A percentile compares a stretch with the other conserved stretches of the same genome.
Conservation (phyloP, 2,888 invertebrate genomes). For the Eupsilia transversa region DNA sequence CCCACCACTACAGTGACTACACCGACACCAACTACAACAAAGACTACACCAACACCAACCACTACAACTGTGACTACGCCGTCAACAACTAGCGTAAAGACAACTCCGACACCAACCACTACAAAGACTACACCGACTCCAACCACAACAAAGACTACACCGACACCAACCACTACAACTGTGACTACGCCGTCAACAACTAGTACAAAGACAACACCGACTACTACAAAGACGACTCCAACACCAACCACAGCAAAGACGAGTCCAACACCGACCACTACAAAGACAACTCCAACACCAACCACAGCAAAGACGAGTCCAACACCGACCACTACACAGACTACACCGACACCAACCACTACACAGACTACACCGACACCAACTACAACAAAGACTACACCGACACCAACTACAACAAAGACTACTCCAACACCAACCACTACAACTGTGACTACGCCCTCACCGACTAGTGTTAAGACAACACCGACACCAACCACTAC, state of each 20-base stretch:
- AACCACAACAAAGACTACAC: no score
- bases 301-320: not conserved
- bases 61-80: no score
- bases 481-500: no score
- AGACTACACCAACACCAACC: no score
- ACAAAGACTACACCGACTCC: no score
- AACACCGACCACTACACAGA: not conserved
- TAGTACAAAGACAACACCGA: not conserved
- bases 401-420: accelerated
- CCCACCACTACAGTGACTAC: no score
- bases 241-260: not conserved
- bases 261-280: not conserved
- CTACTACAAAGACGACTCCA: not conserved
- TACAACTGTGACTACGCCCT: no score
- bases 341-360: not conserved
- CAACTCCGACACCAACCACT: no score
- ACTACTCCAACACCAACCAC: not conserved
- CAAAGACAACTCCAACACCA: not conserved
- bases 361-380: not conserved
- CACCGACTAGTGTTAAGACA: no score
- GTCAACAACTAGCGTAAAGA: no score
- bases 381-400: not conserved
- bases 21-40: no score
- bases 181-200: not conserved
- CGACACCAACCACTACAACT: not conserved